These are phyloP conservation scores for Enteromius fasciolatus DNA, from an alignment of 2,797 vertebrate genomes.

Conservation along the genomic window DNA sequence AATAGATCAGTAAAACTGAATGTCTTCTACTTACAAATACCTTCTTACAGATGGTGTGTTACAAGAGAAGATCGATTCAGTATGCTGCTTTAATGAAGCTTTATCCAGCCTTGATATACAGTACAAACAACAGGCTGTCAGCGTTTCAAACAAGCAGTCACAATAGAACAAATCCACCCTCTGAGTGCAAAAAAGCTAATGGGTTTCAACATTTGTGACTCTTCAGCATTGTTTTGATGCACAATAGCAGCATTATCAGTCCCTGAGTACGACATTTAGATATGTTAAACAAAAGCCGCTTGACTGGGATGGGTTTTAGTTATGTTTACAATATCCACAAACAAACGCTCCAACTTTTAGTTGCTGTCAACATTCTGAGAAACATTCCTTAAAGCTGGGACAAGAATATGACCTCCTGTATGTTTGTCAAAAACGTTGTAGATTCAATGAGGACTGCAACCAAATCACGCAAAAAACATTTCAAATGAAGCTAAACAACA, in stretches of 20 bases:
- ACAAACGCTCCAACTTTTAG: background rate
- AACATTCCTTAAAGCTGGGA: background rate
- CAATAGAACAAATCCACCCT: background rate
- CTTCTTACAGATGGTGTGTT: background rate
- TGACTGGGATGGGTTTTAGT: background rate
- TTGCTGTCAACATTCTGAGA: background rate
- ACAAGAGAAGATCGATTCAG: background rate
- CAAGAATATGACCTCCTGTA: background rate
- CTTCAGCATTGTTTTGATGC: constrained; percentile 4
- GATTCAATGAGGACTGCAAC: background rate
- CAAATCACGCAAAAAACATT: background rate
- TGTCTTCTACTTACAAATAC: constrained; percentile 3
- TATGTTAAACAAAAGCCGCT: background rate
- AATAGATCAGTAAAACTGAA: background rate
- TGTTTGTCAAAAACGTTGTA: background rate
- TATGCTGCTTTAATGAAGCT: constrained; percentile 8
- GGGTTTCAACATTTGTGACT: background rate
- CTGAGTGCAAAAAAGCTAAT: background rate
- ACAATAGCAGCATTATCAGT: constrained; percentile 4
- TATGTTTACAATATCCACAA: background rate
- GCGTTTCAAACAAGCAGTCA: background rate
- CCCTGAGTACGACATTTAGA: background rate
- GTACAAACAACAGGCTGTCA: constrained; percentile 12
- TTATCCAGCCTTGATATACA: constrained; percentile 11
- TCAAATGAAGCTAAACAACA: background rate